Percentiles rank a stretch among this genome's conserved stretches.
Conservation (phyloP, 2,113 vertebrate genomes). For the Ageneiosus marmoratus region DNA sequence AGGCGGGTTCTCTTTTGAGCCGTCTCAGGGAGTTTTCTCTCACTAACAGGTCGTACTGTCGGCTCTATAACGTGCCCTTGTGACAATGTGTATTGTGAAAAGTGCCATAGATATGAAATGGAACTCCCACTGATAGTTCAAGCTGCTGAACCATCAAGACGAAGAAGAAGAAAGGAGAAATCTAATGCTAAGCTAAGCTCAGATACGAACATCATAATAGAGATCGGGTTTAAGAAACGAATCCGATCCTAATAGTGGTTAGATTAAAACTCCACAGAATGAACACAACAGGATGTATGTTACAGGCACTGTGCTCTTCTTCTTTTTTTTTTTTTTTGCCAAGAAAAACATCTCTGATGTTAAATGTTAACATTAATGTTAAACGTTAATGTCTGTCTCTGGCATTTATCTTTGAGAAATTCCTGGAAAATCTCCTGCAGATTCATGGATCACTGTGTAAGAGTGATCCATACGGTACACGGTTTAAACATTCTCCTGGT, state of each 20-base stretch:
- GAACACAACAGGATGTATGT: not conserved
- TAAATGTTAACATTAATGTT: slow-evolving; percentile 4
- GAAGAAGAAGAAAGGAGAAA: not conserved
- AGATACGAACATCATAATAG: not conserved
- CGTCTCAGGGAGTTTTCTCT: too few relatives aligned
- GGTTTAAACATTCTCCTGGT: not conserved
- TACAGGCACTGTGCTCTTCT: not conserved
- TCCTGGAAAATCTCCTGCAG: slow-evolving; percentile 31
- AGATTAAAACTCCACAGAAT: not conserved
- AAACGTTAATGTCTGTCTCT: slow-evolving; percentile 15
- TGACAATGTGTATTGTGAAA: too few relatives aligned
- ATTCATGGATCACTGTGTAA: slow-evolving; percentile 4
- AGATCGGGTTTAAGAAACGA: not conserved
- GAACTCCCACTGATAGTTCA: too few relatives aligned
- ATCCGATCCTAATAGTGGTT: not conserved
- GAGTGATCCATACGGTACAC: not conserved
- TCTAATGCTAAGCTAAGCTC: not conserved
- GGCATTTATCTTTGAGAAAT: slow-evolving; percentile 23
- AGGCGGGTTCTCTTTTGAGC: too few relatives aligned
- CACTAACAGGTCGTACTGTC: too few relatives aligned
- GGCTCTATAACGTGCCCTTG: too few relatives aligned
- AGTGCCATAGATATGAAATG: too few relatives aligned
- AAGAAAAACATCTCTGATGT: slow-evolving; percentile 20
- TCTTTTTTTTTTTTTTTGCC: not conserved
- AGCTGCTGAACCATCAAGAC: too few relatives aligned